phyloP scores from a whole-genome alignment of 1,140 invertebrate species.

The Coelopa frigida region DNA sequence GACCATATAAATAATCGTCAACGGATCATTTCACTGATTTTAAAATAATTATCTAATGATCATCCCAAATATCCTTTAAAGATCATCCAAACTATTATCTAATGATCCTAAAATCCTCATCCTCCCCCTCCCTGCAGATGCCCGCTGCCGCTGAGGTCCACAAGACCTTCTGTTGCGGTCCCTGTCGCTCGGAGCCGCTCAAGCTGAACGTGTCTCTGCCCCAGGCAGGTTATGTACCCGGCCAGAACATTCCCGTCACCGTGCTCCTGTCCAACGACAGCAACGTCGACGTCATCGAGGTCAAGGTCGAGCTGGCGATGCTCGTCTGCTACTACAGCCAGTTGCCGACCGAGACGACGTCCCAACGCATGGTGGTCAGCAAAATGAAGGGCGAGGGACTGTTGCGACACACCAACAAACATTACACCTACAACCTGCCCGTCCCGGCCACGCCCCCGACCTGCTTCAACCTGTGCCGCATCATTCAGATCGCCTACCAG shows the following conservation, averaged over 20 bases:
- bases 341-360: conserved; percentile 50
- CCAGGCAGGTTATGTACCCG: conserved; percentile 35
- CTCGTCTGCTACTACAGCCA: conserved; percentile 43
- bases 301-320: conserved; percentile 48
- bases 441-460: conserved; percentile 64
- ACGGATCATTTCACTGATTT: too few species aligned
- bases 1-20: too few species aligned
- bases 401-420: conserved; percentile 37
- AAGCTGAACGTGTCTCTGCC: conserved; percentile 26
- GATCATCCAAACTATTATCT: too few species aligned
- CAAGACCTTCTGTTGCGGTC: conserved; percentile 32
- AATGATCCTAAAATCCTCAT: neutral
- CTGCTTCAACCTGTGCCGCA: conserved; percentile 58
- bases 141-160: conserved; percentile 25
- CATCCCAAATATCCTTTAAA: too few species aligned
- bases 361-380: conserved; percentile 48
- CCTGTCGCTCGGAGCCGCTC: conserved; percentile 29
- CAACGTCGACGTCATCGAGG: conserved; percentile 44
- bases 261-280: conserved; percentile 41
- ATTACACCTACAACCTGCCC: conserved; percentile 43
- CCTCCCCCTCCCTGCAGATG: conserved; percentile 22
- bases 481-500: conserved; percentile 64
- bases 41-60: too few species aligned
- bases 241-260: conserved; percentile 27
- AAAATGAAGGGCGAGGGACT: conserved; percentile 47